A percentile compares a stretch with the other conserved stretches of the same genome.
These are phyloP conservation scores for Drosophila tani DNA, from an alignment of 1,140 invertebrate species.

Conservation along the genomic window DNA sequence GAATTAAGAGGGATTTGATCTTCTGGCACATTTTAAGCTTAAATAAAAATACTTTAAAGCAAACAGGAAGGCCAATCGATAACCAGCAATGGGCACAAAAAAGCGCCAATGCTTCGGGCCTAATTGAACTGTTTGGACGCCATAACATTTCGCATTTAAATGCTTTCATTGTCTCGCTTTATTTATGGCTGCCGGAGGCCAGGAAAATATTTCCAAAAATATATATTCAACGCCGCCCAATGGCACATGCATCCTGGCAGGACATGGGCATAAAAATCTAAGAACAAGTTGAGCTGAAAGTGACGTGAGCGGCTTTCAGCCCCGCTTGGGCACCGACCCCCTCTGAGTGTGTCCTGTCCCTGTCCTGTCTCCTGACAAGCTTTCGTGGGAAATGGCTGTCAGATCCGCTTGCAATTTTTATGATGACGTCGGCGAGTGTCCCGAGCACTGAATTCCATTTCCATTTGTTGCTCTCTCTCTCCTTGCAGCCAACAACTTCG, in stretches of 20 bases:
- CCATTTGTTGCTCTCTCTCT: slow-evolving; percentile 7
- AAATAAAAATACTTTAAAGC: too few species aligned
- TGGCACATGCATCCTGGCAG: slow-evolving; percentile 2
- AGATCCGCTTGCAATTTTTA: slow-evolving; percentile 36
- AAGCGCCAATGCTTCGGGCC: neutral
- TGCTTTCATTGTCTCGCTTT: slow-evolving; percentile 22
- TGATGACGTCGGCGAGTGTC: slow-evolving; percentile 21
- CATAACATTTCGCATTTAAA: slow-evolving; percentile 20
- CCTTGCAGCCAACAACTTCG: slow-evolving; percentile 56
- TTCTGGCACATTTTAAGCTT: too few species aligned
- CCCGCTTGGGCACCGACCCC: too few species aligned
- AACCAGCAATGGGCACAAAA: neutral
- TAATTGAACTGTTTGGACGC: slow-evolving; percentile 16
- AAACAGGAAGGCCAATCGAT: neutral
- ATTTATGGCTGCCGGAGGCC: slow-evolving; percentile 23
- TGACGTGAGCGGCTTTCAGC: slow-evolving; percentile 43
- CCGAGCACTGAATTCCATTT: slow-evolving; percentile 21
- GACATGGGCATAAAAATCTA: slow-evolving; percentile 38
- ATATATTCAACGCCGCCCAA: neutral
- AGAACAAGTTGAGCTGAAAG: slow-evolving; percentile 50
- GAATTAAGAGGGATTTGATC: neutral
- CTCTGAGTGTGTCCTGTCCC: neutral
- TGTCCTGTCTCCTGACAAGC: neutral
- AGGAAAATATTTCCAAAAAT: slow-evolving; percentile 32
- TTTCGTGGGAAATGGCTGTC: slow-evolving; percentile 29